Evolutionary conservation across 2,113 vertebrate genomes (phyloP).

Genomic region (Micromys minutus): DNA sequence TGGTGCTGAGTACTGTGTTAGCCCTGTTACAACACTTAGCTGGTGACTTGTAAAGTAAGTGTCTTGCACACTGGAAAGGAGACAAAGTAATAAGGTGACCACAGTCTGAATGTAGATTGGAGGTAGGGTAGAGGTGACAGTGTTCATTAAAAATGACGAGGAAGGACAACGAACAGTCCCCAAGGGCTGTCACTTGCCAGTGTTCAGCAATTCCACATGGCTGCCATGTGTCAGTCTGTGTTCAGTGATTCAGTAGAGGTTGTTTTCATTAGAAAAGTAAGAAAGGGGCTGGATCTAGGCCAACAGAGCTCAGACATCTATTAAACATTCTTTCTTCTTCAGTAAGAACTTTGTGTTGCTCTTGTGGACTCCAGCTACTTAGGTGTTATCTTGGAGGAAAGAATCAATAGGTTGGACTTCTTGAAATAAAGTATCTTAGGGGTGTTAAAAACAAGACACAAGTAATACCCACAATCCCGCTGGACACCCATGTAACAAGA

Average conservation of each 20-base stretch:
- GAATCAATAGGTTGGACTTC: not conserved
- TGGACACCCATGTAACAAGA: not conserved
- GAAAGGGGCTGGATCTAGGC: not conserved
- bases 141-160: slow-evolving; percentile 5
- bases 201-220: not conserved
- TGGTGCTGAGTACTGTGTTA: slow-evolving; percentile 19
- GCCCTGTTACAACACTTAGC: not conserved
- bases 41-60: slow-evolving; percentile 53
- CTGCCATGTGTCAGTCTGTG: not conserved
- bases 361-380: not conserved
- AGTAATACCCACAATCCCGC: not conserved
- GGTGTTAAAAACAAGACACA: not conserved
- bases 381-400: not conserved
- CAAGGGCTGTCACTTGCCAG: not conserved
- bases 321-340: slow-evolving; percentile 6
- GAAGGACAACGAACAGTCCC: not conserved
- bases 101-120: not conserved
- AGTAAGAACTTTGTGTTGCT: not conserved
- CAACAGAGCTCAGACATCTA: not conserved
- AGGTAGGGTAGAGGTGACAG: too few species aligned
- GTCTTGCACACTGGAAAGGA: not conserved
- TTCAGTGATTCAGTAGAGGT: not conserved
- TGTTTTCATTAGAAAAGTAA: slow-evolving; percentile 52
- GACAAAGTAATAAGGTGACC: not conserved
- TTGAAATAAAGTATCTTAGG: slow-evolving; percentile 11